Conservation (phyloP, 2,113 vertebrate genomes). For the Prochilodus magdalenae region DNA sequence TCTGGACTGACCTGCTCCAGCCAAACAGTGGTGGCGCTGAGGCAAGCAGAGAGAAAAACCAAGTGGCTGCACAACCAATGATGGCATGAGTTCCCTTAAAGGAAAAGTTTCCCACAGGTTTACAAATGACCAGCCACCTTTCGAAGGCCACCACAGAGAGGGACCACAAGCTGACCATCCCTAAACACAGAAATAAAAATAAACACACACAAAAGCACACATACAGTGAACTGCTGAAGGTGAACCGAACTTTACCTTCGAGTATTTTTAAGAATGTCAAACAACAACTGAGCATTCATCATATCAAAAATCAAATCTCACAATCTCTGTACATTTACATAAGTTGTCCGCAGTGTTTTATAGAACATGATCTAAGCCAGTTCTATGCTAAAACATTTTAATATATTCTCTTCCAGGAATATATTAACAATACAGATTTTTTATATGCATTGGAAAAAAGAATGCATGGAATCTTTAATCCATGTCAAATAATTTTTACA, state of each 20-base stretch:
- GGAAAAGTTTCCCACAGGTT: slow-evolving; percentile 74
- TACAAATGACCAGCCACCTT: slow-evolving; percentile 79
- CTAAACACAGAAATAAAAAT: slow-evolving; percentile 64
- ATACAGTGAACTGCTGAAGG: background rate
- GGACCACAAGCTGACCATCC: slow-evolving; percentile 81
- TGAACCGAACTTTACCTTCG: background rate
- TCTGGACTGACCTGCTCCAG: slow-evolving; percentile 75
- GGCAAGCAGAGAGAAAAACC: slow-evolving; percentile 67
- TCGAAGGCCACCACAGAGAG: slow-evolving; percentile 77
- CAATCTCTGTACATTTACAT: too few relatives aligned
- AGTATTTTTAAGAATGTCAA: too few relatives aligned
- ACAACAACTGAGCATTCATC: too few relatives aligned
- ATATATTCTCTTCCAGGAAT: background rate
- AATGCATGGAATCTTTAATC: background rate
- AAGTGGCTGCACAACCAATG: slow-evolving; percentile 70
- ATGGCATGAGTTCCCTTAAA: slow-evolving; percentile 76
- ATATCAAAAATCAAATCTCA: too few relatives aligned
- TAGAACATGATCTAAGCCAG: background rate
- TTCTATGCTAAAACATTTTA: too few relatives aligned
- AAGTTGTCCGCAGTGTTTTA: background rate
- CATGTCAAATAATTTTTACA: too few relatives aligned
- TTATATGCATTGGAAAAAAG: too few relatives aligned
- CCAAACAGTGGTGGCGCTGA: slow-evolving; percentile 73
- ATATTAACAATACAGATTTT: background rate
- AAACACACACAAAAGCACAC: background rate